Evolutionary conservation across 2,888 invertebrate species (phyloP), one percentile per base, ranked within the genome.

Genomic region (Drosophila leonis): DNA sequence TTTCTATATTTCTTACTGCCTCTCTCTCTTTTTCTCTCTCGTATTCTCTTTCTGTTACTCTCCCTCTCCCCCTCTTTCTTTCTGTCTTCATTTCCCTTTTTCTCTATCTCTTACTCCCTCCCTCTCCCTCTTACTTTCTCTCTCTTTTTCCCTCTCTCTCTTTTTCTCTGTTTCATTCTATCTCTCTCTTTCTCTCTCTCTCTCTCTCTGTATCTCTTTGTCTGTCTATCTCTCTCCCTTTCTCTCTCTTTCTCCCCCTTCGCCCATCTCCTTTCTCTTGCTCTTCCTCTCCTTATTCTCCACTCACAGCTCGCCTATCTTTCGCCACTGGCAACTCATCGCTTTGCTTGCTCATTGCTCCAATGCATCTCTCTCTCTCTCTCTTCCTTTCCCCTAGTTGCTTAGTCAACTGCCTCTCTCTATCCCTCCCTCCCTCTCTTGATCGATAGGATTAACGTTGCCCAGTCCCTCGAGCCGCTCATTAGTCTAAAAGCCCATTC

Each of bases 401-500:
- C n/a, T 24, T 44, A 24, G 13, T 24, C 44, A 15, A n/a, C 37
- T 39, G 7, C 7, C 27, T 27, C n/a, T 18, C 18, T 10, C 20
- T 13, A 13, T 7, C 44, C 3, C 31, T 27, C 5, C 6, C 39
- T 44, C 31, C 18, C 62, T 39, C 35, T 29, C 29, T 7, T 24
- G 20, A 35, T 41, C n/a, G 15, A 31, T 49, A 18, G 31, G 27
- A 13, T 33, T 49, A n/a, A 6, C 39, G 35, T 29, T 48, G 55
- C 42, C 20, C 60, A n/a, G 15, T 39, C 33, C 6, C 35, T 54
- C 15, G 37, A 6, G 27, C 41, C 49, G 77, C 48, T 90, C 84
- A 89, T 84, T 88, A 89, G 85, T 44, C 68, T 89, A 88, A 90
- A 82, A 90, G 84, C 84, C 65, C 57, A 56, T 65, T 51, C 48